Evolutionary conservation across 2,797 vertebrate genomes (phyloP).

Genomic region (Amblyraja radiata): DNA sequence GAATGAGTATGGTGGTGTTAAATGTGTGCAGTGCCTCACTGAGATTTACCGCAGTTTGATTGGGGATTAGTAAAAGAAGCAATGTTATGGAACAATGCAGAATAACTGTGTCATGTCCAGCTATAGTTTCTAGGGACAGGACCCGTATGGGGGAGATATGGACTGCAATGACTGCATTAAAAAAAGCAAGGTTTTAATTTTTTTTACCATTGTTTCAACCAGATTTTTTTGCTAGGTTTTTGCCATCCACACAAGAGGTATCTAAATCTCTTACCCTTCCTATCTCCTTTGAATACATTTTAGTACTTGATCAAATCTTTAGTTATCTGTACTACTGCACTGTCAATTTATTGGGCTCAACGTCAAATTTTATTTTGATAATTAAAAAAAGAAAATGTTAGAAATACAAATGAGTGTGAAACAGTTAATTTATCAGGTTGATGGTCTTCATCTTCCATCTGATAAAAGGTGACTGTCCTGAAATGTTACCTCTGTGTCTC

Average conservation of each 20-base stretch:
- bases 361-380: background rate
- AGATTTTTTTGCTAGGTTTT: background rate
- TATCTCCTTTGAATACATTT: too few species aligned
- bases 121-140: background rate
- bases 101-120: background rate
- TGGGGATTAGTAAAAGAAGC: background rate
- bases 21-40: background rate
- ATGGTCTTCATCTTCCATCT: too few species aligned
- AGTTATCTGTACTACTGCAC: background rate
- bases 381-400: too few species aligned
- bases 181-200: background rate
- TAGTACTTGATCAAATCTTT: background rate
- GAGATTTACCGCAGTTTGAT: background rate
- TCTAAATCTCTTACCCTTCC: background rate
- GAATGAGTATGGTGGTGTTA: conserved; percentile 18
- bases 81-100: background rate
- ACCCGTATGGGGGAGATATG: background rate
- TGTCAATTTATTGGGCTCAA: too few species aligned
- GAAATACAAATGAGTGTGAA: too few species aligned
- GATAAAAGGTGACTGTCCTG: too few species aligned
- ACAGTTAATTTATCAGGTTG: too few species aligned
- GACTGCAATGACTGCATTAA: background rate
- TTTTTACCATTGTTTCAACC: background rate
- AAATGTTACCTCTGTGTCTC: too few species aligned
- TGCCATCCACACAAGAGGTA: background rate